A percentile compares a stretch with the other conserved stretches of the same genome.
Conservation (phyloP, 2,888 invertebrate species). For the Apamea monoglypha region DNA sequence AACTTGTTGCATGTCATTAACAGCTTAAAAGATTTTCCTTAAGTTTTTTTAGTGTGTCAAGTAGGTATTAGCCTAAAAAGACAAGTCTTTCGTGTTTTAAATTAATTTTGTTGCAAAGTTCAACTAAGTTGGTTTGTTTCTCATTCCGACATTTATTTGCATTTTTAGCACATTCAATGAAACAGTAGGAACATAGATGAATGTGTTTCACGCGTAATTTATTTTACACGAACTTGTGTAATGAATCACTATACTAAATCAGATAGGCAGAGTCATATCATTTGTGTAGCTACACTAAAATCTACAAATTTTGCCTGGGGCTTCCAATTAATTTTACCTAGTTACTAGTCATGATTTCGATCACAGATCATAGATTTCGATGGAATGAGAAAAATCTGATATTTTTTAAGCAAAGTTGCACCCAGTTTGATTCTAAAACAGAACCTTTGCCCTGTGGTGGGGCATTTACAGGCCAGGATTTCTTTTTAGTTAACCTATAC, state of each 20-base stretch:
- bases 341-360: no score
- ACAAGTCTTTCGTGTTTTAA: neutral
- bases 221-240: conserved; percentile 30
- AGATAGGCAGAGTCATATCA: neutral
- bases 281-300: neutral
- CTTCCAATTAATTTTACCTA: neutral
- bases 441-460: no score
- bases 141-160: conserved; percentile 17
- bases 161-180: conserved; percentile 21
- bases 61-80: no score
- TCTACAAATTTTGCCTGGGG: neutral
- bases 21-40: neutral
- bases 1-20: neutral
- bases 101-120: neutral
- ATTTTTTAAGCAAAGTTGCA: neutral
- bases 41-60: neutral
- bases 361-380: no score
- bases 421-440: neutral
- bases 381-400: neutral
- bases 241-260: conserved; percentile 32
- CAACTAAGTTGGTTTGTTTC: neutral
- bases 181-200: conserved; percentile 21
- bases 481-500: neutral
- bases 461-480: neutral
- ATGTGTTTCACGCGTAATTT: conserved; percentile 37